Conservation (phyloP, 1,140 invertebrate species). For the Tachypleus tridentatus region DNA sequence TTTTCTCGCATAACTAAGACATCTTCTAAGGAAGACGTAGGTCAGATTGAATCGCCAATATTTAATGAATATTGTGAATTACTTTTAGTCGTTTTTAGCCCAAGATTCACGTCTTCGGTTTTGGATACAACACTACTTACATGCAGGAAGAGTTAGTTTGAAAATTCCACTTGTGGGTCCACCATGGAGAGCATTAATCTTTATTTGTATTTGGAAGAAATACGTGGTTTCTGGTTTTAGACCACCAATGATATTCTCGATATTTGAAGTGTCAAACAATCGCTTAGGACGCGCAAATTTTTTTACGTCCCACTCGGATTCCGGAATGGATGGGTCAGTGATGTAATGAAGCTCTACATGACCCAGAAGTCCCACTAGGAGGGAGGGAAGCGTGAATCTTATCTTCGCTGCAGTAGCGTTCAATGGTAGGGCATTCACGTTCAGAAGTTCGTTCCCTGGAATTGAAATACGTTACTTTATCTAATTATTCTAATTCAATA, state of each 20-base stretch:
- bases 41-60: too few relatives aligned
- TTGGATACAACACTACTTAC: constrained; percentile 3
- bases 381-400: constrained; percentile 56
- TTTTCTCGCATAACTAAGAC: too few relatives aligned
- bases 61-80: too few relatives aligned
- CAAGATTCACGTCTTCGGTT: too few relatives aligned
- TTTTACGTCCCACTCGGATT: constrained; percentile 55
- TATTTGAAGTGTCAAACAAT: constrained; percentile 66
- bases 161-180: constrained; percentile 24
- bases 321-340: constrained; percentile 21
- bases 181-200: constrained; percentile 22
- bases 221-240: constrained; percentile 68
- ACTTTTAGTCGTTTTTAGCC: too few relatives aligned
- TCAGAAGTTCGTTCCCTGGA: constrained; percentile 22
- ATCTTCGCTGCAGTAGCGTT: constrained; percentile 63
- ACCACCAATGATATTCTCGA: constrained; percentile 66
- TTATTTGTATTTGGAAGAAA: constrained; percentile 31
- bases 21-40: too few relatives aligned
- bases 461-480: too few relatives aligned
- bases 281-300: constrained; percentile 67
- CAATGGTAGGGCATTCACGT: constrained; percentile 40
- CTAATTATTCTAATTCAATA: too few relatives aligned
- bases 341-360: constrained; percentile 27
- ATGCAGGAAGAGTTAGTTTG: constrained; percentile 17
- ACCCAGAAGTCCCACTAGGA: constrained; percentile 46